Evolutionary conservation across 2,888 invertebrate species (phyloP).

Genomic region (Cryptus armator): DNA sequence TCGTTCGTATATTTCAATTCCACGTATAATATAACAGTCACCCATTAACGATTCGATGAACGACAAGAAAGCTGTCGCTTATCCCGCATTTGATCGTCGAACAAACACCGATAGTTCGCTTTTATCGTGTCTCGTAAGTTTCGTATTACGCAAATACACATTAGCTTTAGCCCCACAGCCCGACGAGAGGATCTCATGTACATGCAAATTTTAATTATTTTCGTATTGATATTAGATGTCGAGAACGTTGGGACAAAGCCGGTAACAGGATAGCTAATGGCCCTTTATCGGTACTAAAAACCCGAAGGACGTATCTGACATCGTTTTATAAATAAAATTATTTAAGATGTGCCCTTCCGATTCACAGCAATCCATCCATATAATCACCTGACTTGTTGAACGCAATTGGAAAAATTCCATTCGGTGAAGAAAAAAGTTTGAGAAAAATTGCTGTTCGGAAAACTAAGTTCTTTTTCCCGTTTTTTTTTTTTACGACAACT

Average conservation of each 20-base stretch:
- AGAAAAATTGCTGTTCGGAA: no score
- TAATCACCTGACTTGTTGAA: not conserved
- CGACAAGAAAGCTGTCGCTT: not conserved
- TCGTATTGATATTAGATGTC: not conserved
- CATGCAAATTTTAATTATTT: conserved; percentile 39
- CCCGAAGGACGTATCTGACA: no score
- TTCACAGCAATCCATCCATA: no score
- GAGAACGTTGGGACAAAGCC: not conserved
- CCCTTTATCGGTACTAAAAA: no score
- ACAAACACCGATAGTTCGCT: conserved; percentile 4
- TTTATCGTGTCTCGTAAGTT: conserved; percentile 23
- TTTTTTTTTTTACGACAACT: no score
- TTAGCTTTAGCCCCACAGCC: not conserved
- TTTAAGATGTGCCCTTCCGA: no score
- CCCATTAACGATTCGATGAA: no score
- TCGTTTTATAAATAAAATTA: no score
- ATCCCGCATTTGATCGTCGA: not conserved
- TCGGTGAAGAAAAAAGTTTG: no score
- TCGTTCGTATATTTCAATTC: no score
- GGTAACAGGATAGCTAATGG: not conserved
- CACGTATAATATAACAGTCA: no score
- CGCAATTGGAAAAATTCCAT: not conserved
- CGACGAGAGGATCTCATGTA: not conserved
- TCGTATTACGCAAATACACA: conserved; percentile 18
- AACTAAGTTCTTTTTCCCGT: no score